Conservation (phyloP, 1,140 invertebrate genomes). For the Asobara japonica region DNA sequence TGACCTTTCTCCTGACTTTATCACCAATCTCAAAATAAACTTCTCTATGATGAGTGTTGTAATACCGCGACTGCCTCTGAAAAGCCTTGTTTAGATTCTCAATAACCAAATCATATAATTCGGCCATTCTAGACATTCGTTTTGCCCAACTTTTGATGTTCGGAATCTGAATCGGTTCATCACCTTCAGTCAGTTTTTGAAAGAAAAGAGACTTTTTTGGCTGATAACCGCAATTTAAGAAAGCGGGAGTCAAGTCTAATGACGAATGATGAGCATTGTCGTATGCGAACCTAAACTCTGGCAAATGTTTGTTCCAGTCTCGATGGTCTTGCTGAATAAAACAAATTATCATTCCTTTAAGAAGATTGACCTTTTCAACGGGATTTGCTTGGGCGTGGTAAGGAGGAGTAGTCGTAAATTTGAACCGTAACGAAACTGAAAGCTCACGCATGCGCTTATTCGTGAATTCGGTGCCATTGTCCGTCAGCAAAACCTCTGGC, state of each 20-base stretch:
- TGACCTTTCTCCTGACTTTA: too few relatives aligned
- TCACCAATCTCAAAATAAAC: not conserved
- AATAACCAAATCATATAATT: constrained; percentile 1
- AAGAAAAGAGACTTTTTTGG: not conserved
- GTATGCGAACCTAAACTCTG: too few relatives aligned
- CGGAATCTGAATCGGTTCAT: not conserved
- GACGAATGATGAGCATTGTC: not conserved
- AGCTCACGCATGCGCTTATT: not conserved
- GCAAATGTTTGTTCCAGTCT: not conserved
- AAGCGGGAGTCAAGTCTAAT: not conserved
- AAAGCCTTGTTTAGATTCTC: constrained; percentile 4
- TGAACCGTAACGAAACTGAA: not conserved
- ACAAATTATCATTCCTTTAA: not conserved
- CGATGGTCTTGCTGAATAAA: not conserved
- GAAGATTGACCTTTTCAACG: not conserved
- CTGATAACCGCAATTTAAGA: not conserved
- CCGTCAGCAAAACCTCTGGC: constrained; percentile 50
- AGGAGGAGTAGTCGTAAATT: not conserved
- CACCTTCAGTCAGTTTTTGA: not conserved
- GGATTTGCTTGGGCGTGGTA: not conserved
- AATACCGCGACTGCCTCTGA: not conserved
- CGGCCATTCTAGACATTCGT: not conserved
- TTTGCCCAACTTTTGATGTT: not conserved
- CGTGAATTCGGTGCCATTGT: constrained; percentile 62
- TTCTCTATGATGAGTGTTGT: not conserved